Base-by-base conservation (phyloP, 53 echinoderm and acorn worm species). In the Stichopus horrens region DNA sequence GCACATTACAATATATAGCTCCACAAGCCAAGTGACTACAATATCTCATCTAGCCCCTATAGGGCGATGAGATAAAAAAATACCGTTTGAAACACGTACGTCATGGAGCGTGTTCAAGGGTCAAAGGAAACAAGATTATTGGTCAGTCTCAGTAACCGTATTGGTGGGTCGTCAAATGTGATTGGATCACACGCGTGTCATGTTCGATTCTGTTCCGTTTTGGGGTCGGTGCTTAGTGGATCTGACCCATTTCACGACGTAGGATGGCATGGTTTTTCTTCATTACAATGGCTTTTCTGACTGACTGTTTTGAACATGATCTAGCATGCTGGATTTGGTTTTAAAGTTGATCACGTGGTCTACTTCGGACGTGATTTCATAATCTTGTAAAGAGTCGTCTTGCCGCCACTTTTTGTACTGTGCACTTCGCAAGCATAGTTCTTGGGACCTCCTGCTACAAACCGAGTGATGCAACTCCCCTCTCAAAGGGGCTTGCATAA, bases 381-480 rank as follows among this genome's bases (percentile, higher is more conserved):
- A 11, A 92, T 86, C 58, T 89, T 89, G 58, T 89, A 92, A 6
- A 4, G 3, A 8, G 54, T 9, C 9, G 2, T 7, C 7, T 53
- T 74, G 4, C 68, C 52, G 0, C 86, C 89, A 0, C 54, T 57
- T 21, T 86, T 79, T 5, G 86, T 89, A 2, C 88, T 76, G 21
- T 56, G 79, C 53, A 93, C 90, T 23, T 74, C 74, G 58, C 91
- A 94, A 0, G 92, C 91, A 53, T 92, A 92, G 71, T 94, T 92
- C 65, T 92, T 94, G 5, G 93, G 89, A 1, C 94, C 92, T 21
- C 92, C 94, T 4, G 92, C 86, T 2, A 92, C 93, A 54, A 94
- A 94, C 95, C 93, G 4, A 4, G 86, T 89, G n/a, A 89, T 89
- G 23, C 73, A 89, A 23, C 86, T 89, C 6, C 89, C 89, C 2